Conservation (phyloP, 1,140 invertebrate genomes). For the Colletes latitarsis region DNA sequence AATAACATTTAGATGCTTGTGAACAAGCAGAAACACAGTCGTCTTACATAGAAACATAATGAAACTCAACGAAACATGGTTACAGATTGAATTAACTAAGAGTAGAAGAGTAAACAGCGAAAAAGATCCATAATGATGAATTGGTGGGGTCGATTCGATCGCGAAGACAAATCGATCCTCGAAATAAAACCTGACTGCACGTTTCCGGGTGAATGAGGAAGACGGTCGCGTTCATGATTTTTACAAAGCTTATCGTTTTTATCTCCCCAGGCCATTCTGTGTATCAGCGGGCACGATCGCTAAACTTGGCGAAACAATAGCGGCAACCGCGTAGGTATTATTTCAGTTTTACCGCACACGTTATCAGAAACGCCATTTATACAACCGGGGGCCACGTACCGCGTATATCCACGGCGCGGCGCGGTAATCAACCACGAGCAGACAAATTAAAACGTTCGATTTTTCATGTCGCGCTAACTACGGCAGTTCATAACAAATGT, state of each 20-base stretch:
- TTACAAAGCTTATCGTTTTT: conserved; percentile 35
- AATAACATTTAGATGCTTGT: no score
- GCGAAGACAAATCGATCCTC: no score
- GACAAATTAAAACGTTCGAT: conserved; percentile 52
- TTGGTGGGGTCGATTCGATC: no score
- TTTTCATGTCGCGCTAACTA: conserved; percentile 25
- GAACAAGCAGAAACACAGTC: no score
- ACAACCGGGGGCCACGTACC: conserved; percentile 2
- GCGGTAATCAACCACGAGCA: conserved; percentile 42
- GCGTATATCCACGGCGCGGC: conserved; percentile 16
- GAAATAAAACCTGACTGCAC: background rate
- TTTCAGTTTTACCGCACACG: conserved; percentile 44
- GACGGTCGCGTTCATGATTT: conserved; percentile 1
- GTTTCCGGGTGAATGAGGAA: conserved; percentile 10
- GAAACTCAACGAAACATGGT: no score
- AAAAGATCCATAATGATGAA: no score
- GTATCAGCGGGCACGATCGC: conserved; percentile 37
- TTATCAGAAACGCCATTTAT: conserved; percentile 46
- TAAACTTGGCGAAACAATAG: conserved; percentile 45
- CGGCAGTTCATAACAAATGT: conserved; percentile 48
- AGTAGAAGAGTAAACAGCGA: no score
- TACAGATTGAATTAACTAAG: no score
- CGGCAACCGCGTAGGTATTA: conserved; percentile 32
- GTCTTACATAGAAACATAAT: no score
- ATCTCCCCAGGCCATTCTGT: conserved; percentile 15